phyloP scores from a whole-genome alignment of 2,888 invertebrate species.

The Timandra comae region DNA sequence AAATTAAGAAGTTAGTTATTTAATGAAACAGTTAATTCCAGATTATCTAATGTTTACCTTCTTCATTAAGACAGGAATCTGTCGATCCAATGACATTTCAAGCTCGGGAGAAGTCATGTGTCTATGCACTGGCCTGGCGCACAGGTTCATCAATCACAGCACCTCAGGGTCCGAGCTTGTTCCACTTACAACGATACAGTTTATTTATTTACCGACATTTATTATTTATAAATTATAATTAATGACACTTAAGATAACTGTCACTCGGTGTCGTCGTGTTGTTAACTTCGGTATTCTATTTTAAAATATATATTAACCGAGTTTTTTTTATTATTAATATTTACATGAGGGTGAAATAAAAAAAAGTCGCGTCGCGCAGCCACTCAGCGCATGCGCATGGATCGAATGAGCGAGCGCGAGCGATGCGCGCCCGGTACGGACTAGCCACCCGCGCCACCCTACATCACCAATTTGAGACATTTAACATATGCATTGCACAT shows the following conservation, averaged over 20 bases:
- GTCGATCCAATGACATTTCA: conserved; percentile 65
- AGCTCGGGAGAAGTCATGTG: conserved; percentile 57
- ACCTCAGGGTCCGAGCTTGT: conserved; percentile 31
- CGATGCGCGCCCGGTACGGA: conserved; percentile 30
- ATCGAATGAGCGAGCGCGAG: conserved; percentile 46
- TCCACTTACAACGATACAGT: conserved; percentile 37
- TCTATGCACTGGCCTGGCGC: conserved; percentile 25
- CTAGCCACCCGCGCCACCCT: conserved; percentile 28
- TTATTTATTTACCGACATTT: conserved; percentile 36
- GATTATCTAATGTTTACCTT: conserved; percentile 64
- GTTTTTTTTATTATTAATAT: conserved; percentile 22
- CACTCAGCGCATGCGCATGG: conserved; percentile 51
- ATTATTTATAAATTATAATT: conserved; percentile 29
- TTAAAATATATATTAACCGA: conserved; percentile 5
- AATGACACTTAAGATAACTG: conserved; percentile 49
- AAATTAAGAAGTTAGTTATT: too few relatives aligned
- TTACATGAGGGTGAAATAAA: conserved; percentile 35
- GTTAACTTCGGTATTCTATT: conserved; percentile 18
- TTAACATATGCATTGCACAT: conserved; percentile 38
- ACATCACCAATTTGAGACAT: conserved; percentile 51
- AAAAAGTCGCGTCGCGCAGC: conserved; percentile 38
- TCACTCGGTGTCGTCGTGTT: conserved; percentile 43
- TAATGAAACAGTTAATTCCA: too few relatives aligned
- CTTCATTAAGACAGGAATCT: conserved; percentile 61
- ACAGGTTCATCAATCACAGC: conserved; percentile 43